Conservation (phyloP, 2,797 vertebrate species). For the Acanthis flammea region DNA sequence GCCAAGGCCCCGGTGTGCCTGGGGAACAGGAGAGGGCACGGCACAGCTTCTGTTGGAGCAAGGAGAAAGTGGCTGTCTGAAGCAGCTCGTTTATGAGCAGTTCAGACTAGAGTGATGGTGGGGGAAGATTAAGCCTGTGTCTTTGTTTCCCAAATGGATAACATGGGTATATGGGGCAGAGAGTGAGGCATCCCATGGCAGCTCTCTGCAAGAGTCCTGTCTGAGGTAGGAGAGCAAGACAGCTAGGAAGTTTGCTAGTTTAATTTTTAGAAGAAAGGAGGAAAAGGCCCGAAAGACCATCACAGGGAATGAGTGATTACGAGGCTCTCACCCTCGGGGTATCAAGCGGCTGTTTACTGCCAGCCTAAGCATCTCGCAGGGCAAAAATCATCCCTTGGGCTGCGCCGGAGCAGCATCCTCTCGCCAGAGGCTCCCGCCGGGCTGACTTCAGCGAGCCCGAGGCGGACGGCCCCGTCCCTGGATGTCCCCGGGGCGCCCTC, state of each 20-base stretch:
- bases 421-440: neutral
- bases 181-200: neutral
- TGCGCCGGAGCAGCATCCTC: neutral
- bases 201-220: neutral
- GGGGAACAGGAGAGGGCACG: neutral
- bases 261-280: neutral
- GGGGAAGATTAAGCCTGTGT: neutral
- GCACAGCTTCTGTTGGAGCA: neutral
- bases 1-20: fast-evolving
- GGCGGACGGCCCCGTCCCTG: neutral
- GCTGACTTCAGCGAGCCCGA: neutral
- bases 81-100: neutral
- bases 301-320: fast-evolving
- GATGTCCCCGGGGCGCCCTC: neutral
- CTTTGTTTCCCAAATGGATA: neutral
- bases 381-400: neutral
- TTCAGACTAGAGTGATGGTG: neutral
- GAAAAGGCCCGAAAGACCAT: neutral
- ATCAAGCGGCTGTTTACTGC: neutral
- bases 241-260: neutral
- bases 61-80: neutral
- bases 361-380: neutral
- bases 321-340: neutral
- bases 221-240: neutral
- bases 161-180: fast-evolving